These are phyloP conservation scores for Fragum whitleyi DNA, from an alignment of 2,888 invertebrate genomes.

Conservation along the genomic window DNA sequence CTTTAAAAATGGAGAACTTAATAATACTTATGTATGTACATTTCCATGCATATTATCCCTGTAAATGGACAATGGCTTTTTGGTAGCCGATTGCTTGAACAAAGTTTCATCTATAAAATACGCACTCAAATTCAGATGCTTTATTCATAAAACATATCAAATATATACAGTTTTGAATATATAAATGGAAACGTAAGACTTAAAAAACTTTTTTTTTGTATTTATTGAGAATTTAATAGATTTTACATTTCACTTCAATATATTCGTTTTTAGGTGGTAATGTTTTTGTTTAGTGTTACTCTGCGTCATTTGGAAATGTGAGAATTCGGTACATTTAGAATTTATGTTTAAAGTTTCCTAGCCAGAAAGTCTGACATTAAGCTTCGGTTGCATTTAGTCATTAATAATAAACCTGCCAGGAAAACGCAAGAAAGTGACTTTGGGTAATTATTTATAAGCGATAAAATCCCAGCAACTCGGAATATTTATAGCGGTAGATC, in stretches of 20 bases:
- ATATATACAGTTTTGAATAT: too few relatives aligned
- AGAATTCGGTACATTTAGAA: constrained; percentile 8
- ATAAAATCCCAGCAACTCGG: constrained; percentile 16
- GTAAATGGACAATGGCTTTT: too few relatives aligned
- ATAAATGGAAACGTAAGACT: too few relatives aligned
- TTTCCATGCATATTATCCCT: too few relatives aligned
- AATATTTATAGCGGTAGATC: constrained; percentile 26
- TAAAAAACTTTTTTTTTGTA: too few relatives aligned
- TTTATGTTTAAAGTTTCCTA: constrained; percentile 21
- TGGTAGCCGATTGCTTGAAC: too few relatives aligned
- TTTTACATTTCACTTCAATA: not conserved
- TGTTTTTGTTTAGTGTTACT: not conserved
- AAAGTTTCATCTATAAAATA: too few relatives aligned
- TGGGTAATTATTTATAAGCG: constrained; percentile 20
- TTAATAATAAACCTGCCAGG: constrained; percentile 23
- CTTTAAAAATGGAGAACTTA: too few relatives aligned
- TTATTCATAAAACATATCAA: too few relatives aligned
- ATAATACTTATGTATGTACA: too few relatives aligned
- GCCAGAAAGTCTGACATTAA: constrained; percentile 12
- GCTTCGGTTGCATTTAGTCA: not conserved
- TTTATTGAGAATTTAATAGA: not conserved
- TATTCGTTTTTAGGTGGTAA: not conserved
- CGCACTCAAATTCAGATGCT: too few relatives aligned
- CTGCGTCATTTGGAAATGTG: not conserved
- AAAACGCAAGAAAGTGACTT: not conserved